Evolutionary conservation across 1,140 invertebrate species (phyloP), one percentile per base, ranked within the genome.

Genomic region (Eufriesea mexicana): DNA sequence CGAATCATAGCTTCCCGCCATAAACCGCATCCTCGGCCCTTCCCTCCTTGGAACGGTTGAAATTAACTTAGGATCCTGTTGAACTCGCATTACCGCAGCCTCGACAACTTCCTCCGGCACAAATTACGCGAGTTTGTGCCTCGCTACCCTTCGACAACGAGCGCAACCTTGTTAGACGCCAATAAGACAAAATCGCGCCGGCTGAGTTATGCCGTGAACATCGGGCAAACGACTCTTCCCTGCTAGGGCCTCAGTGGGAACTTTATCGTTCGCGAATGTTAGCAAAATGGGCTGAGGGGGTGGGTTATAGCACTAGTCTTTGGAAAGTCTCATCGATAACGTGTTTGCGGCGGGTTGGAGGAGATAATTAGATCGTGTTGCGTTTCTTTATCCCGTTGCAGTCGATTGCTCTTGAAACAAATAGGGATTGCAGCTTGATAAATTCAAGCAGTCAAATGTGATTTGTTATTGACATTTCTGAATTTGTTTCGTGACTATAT

Each of bases 31-130:
- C 42, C 45, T 66, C 23, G 5, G 20, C 18, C 28, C 7, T 35
- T 35, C 62, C 35, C 35, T n/a, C 55, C 20, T 9, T 42, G 5
- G 35, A 66, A 45, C 35, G 4, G 62, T 10, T 9, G 64, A 67
- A 67, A 67, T 67, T 67, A 67, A 67, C 35, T 67, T 67, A 67
- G 64, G 23, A 67, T 67, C 42, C 42, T 67, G 64, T 67, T 67
- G 64, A 67, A 67, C 42, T 67, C 64, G 64, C 35, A 8, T 67
- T 67, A 67, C 42, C 35, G 28, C 4, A 18, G 28, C 62, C 62
- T 18, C 62, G 62, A 18, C 35, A 64, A 42, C 62, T 64, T 64
- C 62, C 62, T 35, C 35, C 28, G 28, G 62, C 35, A 67, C 20
- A n/a, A 45, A 67, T 45, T 45, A 67, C 64, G 64, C 23, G 42